Conservation (phyloP, 2,113 vertebrate species). For the Atractosteus spatula region DNA sequence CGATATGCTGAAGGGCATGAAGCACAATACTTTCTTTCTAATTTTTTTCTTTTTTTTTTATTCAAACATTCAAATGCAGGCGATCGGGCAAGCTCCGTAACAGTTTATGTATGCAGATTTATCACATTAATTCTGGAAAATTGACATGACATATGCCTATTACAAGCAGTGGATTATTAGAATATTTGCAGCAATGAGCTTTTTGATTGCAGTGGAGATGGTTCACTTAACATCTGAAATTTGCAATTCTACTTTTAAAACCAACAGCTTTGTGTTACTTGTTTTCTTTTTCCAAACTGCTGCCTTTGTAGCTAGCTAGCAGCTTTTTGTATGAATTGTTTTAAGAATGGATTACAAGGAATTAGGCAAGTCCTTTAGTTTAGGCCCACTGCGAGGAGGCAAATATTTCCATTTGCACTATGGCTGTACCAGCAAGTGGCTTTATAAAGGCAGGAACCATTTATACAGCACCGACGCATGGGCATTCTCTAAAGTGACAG, state of each 20-base stretch:
- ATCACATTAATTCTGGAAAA: conserved; percentile 69
- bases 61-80: conserved; percentile 66
- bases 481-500: too few species aligned
- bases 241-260: conserved; percentile 46
- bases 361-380: not conserved
- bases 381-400: too few species aligned
- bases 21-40: conserved; percentile 66
- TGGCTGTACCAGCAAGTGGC: too few species aligned
- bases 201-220: conserved; percentile 37
- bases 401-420: too few species aligned
- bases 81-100: conserved; percentile 64
- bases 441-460: too few species aligned
- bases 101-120: conserved; percentile 72
- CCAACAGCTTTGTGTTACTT: not conserved
- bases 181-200: conserved; percentile 61
- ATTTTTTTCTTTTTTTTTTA: conserved; percentile 55
- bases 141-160: conserved; percentile 63
- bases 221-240: conserved; percentile 55
- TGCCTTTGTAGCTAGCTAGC: conserved; percentile 15
- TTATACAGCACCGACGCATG: too few species aligned
- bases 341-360: conserved; percentile 14
- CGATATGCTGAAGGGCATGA: conserved; percentile 42
- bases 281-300: conserved; percentile 13
- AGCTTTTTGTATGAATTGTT: not conserved
- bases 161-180: conserved; percentile 51